Evolutionary conservation across 1,140 invertebrate genomes (phyloP).

Genomic region (Tetramorium alpestre): DNA sequence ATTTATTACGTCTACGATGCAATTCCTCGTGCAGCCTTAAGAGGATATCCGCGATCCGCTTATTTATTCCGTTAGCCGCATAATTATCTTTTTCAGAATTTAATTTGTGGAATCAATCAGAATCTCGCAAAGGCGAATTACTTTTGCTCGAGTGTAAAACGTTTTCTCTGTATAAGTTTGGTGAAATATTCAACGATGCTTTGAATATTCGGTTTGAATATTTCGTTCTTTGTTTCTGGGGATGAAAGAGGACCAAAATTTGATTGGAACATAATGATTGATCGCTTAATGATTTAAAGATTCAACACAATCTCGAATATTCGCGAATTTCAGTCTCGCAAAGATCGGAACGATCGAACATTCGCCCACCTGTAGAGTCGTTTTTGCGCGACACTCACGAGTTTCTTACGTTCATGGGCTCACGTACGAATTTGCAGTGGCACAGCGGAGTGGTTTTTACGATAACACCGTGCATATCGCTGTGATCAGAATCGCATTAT

Average conservation of each 20-base stretch:
- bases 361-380: constrained; percentile 68
- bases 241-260: background rate
- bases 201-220: no score
- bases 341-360: constrained; percentile 21
- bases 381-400: constrained; percentile 47
- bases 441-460: constrained; percentile 6
- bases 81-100: constrained; percentile 42
- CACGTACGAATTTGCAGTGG: background rate
- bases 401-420: constrained; percentile 58
- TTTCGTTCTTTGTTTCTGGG: no score
- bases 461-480: background rate
- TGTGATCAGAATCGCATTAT: constrained; percentile 49
- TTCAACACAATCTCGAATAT: constrained; percentile 1
- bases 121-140: background rate
- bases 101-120: constrained; percentile 11
- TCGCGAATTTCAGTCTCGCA: background rate
- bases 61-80: constrained; percentile 35
- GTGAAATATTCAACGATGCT: background rate
- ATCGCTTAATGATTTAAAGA: background rate
- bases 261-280: background rate
- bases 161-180: background rate
- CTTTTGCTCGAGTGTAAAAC: background rate
- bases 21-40: constrained; percentile 32
- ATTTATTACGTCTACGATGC: constrained; percentile 2
- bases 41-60: constrained; percentile 45